Evolutionary conservation across 2,888 invertebrate species (phyloP), one percentile per base, ranked within the genome.

Genomic region (Diplazon laetatorius): DNA sequence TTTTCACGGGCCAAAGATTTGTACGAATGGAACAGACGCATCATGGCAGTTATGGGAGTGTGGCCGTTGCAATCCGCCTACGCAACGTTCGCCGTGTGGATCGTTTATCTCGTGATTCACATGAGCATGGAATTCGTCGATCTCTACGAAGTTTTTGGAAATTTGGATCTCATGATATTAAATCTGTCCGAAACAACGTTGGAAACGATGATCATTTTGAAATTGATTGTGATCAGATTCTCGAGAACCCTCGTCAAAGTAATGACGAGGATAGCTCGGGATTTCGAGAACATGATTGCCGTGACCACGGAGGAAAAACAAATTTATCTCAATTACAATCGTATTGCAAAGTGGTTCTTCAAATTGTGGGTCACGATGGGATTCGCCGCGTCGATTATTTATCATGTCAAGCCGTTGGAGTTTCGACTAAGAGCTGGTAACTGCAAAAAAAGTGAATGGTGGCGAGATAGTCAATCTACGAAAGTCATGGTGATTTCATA

Each of bases 281-380:
- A 44, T 12, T 52, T 76, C 55, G 59, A 79, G 10, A 62, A 69
- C 10, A 55, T 62, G 25, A n/a, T 48, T 20, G 73, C 55, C 14
- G 48, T 48, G 0, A 71, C 46, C 39, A 22, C 18, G 12, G 68
- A 77, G 9, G 80, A 82, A 55, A 73, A 62, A 25, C 50, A 68
- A 46, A 76, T 82, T 44, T 82, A 79, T 69, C 46, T 82, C 20
- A 57, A 42, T 44, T 80, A 82, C 60, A 72, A 78, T 73, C 62
- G 63, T n/a, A 69, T 71, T 6, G 75, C 76, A 2, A 62, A 68
- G 10, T 44, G 30, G 8, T 82, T 80, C 25, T 76, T 77, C 16
- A 68, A 70, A 22, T 5, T 50, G n/a, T 73, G 75, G 59, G 30
- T 80, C 0, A 39, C 60, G 12, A 69, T 63, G 46, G 73, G 70